These are phyloP conservation scores for Tinea trinotella DNA, from an alignment of 2,888 invertebrate species.

Conservation along the genomic window DNA sequence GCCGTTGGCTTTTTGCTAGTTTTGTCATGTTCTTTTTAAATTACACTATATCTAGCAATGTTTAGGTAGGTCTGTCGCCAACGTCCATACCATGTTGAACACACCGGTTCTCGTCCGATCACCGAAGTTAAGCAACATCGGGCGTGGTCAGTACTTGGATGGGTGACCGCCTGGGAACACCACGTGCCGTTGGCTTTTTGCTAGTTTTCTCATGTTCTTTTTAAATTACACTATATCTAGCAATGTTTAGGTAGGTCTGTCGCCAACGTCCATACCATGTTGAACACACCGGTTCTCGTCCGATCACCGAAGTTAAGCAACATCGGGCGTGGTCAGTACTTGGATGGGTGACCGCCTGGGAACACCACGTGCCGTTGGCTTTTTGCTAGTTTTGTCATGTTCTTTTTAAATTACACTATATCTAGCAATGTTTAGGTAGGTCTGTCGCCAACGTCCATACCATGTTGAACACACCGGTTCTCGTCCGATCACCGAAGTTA, in stretches of 20 bases:
- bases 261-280: constrained; percentile 30
- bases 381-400: no score
- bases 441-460: constrained; percentile 31
- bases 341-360: constrained; percentile 32
- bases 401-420: no score
- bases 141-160: constrained; percentile 31
- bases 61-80: no score
- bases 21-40: no score
- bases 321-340: constrained; percentile 31
- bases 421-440: no score
- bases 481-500: constrained; percentile 32
- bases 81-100: constrained; percentile 30
- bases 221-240: no score
- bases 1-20: constrained; percentile 27
- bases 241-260: no score
- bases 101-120: constrained; percentile 32
- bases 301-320: constrained; percentile 32
- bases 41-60: no score
- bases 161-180: constrained; percentile 32
- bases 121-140: constrained; percentile 31
- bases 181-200: constrained; percentile 29
- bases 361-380: constrained; percentile 30
- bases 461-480: constrained; percentile 30
- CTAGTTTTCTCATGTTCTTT: no score
- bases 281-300: constrained; percentile 31